Evolutionary conservation across 2,113 vertebrate genomes (phyloP).

Genomic region (Oryzias curvinotus): DNA sequence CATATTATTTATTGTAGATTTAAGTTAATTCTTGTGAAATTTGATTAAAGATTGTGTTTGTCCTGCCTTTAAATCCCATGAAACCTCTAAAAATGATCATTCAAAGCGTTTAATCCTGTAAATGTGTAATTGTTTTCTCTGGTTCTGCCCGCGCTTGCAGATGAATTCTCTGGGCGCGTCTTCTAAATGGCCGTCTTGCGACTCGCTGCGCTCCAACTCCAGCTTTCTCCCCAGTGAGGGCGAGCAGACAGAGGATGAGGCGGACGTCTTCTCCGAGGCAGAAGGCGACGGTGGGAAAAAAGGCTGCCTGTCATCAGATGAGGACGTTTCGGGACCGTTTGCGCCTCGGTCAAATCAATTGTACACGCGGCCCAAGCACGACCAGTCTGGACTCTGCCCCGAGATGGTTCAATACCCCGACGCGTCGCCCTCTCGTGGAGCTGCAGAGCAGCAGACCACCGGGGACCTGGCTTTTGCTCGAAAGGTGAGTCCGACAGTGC

Average conservation of each 20-base stretch:
- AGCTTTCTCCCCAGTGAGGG: slow-evolving; percentile 66
- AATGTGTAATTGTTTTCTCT: not conserved
- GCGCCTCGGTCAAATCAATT: slow-evolving; percentile 16
- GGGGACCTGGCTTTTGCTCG: slow-evolving; percentile 84
- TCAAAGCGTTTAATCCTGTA: not conserved
- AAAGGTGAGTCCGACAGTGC: slow-evolving; percentile 73
- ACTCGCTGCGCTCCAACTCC: slow-evolving; percentile 63
- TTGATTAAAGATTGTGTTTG: too few species aligned
- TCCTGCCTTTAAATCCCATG: too few species aligned
- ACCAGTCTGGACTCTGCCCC: slow-evolving; percentile 12
- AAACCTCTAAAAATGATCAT: too few species aligned
- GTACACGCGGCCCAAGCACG: not conserved
- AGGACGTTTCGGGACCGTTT: slow-evolving; percentile 11
- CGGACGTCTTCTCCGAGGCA: slow-evolving; percentile 73
- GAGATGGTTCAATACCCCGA: not conserved
- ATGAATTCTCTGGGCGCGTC: slow-evolving; percentile 67
- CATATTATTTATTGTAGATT: too few species aligned
- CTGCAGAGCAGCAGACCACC: slow-evolving; percentile 49
- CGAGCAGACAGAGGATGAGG: slow-evolving; percentile 75
- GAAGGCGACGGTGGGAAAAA: slow-evolving; percentile 45
- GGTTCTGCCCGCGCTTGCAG: slow-evolving; percentile 16
- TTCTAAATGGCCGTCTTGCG: slow-evolving; percentile 72
- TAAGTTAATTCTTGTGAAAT: too few species aligned
- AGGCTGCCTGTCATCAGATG: slow-evolving; percentile 9
- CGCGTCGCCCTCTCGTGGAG: slow-evolving; percentile 5